Evolutionary conservation across 2,888 invertebrate genomes (phyloP), one percentile per base, ranked within the genome.

Genomic region (Ormyrus rosae): DNA sequence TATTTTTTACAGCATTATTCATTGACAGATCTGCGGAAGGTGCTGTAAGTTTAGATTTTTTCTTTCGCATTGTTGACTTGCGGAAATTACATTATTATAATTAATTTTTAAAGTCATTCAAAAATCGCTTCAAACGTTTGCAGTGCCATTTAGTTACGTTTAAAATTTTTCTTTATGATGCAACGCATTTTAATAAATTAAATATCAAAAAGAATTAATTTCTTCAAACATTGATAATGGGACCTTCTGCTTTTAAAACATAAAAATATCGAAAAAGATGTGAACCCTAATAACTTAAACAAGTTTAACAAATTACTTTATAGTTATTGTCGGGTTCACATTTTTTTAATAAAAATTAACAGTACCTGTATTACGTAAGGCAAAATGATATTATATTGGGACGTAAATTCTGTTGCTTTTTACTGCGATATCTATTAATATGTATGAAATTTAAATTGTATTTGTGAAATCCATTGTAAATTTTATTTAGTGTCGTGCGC

Each of bases 231-330:
- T 68, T 72, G 70, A 51, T 69, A 48, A 64, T 65, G 77, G 81
- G 74, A 81, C 81, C 58, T 81, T 81, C 71, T 81, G 81, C 81
- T 81, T 81, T n/a, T 56, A 56, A 71, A 76, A 68, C 34, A 34
- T 58, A n/a, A 55, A 46, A 61, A 4, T 67, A 68, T 72, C 70
- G 8, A 63, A 75, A 60, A 67, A 70, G 51, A 68, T 72, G 69
- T 69, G 67, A 63, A 68, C 11, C n/a, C 34, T 10, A 58, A 55
- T 55, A 34, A 34, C 34, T 34, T 34, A 34, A 34, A 34, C 34
- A 34, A 34, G 34, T 34, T 34, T 4, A 34, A 34, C 4, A 34
- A 34, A 34, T 34, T 34, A 34, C 34, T 34, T 34, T 34, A 34
- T 4, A 34, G 34, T 34, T 34, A 34, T 34, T 34, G 6, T 63